phyloP scores from a whole-genome alignment of 1,140 invertebrate species.

The Tetramorium alpestre region DNA sequence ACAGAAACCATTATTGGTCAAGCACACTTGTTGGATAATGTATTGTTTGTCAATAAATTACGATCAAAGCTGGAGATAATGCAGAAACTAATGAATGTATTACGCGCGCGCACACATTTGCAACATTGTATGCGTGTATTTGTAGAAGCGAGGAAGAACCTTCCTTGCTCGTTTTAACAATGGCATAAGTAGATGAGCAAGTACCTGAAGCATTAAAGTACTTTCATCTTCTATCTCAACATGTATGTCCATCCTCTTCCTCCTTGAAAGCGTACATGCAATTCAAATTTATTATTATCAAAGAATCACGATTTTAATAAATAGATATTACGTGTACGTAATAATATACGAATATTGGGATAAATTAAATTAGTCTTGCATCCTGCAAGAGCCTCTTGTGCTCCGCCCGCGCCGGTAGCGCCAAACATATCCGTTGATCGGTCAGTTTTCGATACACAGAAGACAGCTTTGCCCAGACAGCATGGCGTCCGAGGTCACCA shows the following conservation, averaged over 20 bases:
- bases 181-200: conserved; percentile 37
- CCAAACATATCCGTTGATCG: conserved; percentile 1
- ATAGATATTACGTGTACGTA: conserved; percentile 1
- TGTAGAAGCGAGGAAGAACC: neutral
- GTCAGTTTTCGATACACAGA: neutral
- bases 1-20: neutral
- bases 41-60: conserved; percentile 26
- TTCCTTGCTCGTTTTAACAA: conserved; percentile 19
- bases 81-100: conserved; percentile 9
- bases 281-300: conserved; percentile 2
- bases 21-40: neutral
- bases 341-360: neutral
- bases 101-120: too few species aligned
- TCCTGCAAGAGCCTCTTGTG: neutral
- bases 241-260: neutral
- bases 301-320: neutral
- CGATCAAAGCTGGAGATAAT: neutral
- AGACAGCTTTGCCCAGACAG: neutral
- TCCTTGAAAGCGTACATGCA: neutral
- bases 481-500: neutral
- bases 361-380: neutral
- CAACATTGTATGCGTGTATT: neutral
- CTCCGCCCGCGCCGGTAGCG: neutral
- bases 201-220: conserved; percentile 33
- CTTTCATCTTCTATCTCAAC: neutral